These are phyloP conservation scores for Lottia scabra DNA, from an alignment of 2,888 invertebrate genomes.

Conservation along the genomic window DNA sequence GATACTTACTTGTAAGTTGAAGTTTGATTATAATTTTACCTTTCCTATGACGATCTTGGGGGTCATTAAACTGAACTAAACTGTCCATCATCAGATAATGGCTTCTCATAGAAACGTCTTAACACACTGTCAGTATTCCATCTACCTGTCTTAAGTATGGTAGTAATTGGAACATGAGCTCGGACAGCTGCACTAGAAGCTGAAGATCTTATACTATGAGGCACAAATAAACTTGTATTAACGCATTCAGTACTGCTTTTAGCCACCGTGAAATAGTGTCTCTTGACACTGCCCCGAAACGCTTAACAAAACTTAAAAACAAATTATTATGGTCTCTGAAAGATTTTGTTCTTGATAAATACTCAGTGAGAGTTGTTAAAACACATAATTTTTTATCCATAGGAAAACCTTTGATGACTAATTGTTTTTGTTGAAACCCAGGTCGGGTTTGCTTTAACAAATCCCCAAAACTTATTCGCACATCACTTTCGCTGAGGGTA, in stretches of 20 bases:
- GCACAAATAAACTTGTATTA: conserved; percentile 19
- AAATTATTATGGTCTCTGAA: conserved; percentile 10
- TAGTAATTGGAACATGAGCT: not conserved
- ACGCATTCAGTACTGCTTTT: conserved; percentile 23
- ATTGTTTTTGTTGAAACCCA: conserved; percentile 13
- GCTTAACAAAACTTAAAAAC: conserved; percentile 31
- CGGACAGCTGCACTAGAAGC: not conserved
- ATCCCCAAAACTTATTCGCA: conserved; percentile 9
- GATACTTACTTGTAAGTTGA: too few relatives aligned
- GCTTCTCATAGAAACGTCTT: not conserved
- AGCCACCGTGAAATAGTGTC: conserved; percentile 37
- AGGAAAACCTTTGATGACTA: not conserved
- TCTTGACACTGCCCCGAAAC: conserved; percentile 26
- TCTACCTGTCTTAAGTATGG: not conserved
- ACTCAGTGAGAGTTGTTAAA: not conserved
- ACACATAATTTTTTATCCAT: conserved; percentile 13
- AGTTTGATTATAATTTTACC: too few relatives aligned
- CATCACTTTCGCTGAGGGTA: not conserved
- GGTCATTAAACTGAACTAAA: too few relatives aligned
- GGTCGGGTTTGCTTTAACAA: conserved; percentile 22
- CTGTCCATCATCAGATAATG: not conserved
- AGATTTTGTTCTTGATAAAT: conserved; percentile 6
- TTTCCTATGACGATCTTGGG: too few relatives aligned
- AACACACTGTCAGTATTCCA: not conserved
- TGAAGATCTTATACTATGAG: conserved; percentile 25